Base-by-base conservation (phyloP, 2,888 invertebrate species). In the Bugulina stolonifera region DNA sequence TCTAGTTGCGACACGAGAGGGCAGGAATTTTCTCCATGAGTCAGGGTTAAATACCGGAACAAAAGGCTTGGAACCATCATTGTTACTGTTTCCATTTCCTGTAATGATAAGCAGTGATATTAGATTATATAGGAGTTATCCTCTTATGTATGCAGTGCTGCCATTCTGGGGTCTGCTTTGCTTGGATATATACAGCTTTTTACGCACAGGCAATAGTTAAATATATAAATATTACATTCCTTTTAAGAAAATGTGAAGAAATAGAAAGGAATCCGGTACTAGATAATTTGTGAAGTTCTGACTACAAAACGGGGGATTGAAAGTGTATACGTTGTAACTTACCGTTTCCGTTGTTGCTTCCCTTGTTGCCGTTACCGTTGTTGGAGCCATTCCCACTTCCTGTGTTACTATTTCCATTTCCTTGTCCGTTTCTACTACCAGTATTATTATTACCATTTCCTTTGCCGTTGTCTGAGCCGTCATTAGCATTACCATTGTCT, bases 401-500 rank as follows among this genome's bases (percentile, higher is more conserved):
- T 29, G 32, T n/a, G n/a, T 64, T 64, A 14, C 64, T 32, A 64
- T 64, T 64, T 32, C 64, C 64, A 32, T 64, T 64, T 27, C 64
- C 32, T 64, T 64, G 64, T 10, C 64, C 64, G n/a, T 64, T 64
- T 14, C 32, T 27, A 27, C 32, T 64, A 14, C 64, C 64, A 27
- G 10, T 14, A 64, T 64, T 64, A 32, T 64, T 32, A 27, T 64
- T 64, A 32, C 64, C 64, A 64, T 64, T 64, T 64, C 64, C 64
- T 27, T 29, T 32, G 1, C 64, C 64, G 32, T 64, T 64, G 32
- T 64, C 32, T 64, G 64, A 64, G 5, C 64, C 64, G 25, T 10
- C 32, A 32, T 64, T 64, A 1, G 27, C 64, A 64, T 64, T 64
- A 25, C 64, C 64, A 64, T 64, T 64, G 64, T 64, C 64, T 64